phyloP scores from a whole-genome alignment of 2,888 invertebrate genomes.

The Silvanus unidentatus region DNA sequence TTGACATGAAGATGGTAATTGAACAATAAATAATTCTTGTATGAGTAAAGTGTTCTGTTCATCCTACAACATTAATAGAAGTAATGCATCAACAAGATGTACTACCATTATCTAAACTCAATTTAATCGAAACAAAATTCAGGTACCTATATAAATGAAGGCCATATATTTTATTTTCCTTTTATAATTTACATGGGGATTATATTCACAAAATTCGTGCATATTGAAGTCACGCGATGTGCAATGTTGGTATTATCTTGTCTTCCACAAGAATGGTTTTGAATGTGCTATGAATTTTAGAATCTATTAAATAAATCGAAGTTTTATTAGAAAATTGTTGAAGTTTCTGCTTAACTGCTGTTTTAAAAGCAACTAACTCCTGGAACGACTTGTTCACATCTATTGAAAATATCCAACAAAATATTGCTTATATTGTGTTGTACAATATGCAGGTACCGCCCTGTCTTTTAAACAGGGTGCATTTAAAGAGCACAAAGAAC shows the following conservation, averaged over 20 bases:
- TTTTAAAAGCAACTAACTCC: constrained; percentile 8
- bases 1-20: too few species aligned
- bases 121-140: constrained; percentile 19
- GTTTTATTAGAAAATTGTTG: constrained; percentile 29
- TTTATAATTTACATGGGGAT: constrained; percentile 26
- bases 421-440: constrained; percentile 1
- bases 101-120: constrained; percentile 16
- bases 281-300: constrained; percentile 31
- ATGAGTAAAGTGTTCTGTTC: too few species aligned
- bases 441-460: constrained; percentile 3
- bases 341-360: constrained; percentile 12
- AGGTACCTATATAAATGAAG: constrained; percentile 16
- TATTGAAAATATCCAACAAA: constrained; percentile 8
- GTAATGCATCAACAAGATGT: constrained; percentile 10
- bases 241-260: constrained; percentile 30
- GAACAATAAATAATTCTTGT: too few species aligned
- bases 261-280: constrained; percentile 30
- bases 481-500: too few species aligned
- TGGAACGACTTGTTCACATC: constrained; percentile 1
- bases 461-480: not conserved
- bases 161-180: constrained; percentile 14
- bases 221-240: constrained; percentile 35
- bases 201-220: constrained; percentile 31
- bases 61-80: not conserved
- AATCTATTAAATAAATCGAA: constrained; percentile 33